Base-by-base conservation (phyloP, 2,888 invertebrate species). In the Anthophora plumipes region DNA sequence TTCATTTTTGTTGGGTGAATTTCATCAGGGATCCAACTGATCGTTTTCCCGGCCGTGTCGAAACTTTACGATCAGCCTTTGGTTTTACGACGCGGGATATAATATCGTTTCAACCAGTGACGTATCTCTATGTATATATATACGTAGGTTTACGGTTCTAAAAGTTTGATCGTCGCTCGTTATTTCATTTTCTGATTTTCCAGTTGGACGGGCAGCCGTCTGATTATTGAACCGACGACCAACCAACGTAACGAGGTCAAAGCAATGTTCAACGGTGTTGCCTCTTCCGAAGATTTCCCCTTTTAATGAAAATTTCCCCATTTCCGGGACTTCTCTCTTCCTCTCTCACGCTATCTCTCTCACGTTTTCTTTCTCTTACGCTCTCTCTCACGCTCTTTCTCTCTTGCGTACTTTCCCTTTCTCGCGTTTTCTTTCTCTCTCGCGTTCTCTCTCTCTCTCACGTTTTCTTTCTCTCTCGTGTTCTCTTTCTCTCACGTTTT, bases 161-260 rank as follows among this genome's bases (percentile, higher is more conserved):
- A 83, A 85, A 73, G 59, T 77, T 83, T 74, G 66, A 80, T 77
- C 69, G 39, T 11, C 52, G 48, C 55, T 66, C 68, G 70, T 78
- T 85, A 84, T 80, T 76, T 84, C 60, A 85, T 85, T 82, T 77
- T 61, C 69, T 52, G 75, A 78, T 85, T 84, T 87, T 75, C 66
- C 69, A 46, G 22, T 37, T 22, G 64, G 41, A 2, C 52, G 72
- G 31, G 54, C 64, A 64, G 54, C 43, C 43, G 46, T 82, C 69
- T 66, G 77, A 82, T 77, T 74, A 82, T 74, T 55, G 77, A 46
- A 50, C 7, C 39, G 31, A 37, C 60, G 22, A 41, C 31, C 11
- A 46, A 25, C 39, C 14, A 48, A 57, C 25, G 25, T 72, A 85
- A 84, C 76, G 63, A 67, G 82, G 68, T 83, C 78, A 64, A 79